Percentiles rank a stretch among this genome's conserved stretches.
These are phyloP conservation scores for Xylota sylvarum DNA, from an alignment of 2,888 invertebrate species.

Conservation along the genomic window DNA sequence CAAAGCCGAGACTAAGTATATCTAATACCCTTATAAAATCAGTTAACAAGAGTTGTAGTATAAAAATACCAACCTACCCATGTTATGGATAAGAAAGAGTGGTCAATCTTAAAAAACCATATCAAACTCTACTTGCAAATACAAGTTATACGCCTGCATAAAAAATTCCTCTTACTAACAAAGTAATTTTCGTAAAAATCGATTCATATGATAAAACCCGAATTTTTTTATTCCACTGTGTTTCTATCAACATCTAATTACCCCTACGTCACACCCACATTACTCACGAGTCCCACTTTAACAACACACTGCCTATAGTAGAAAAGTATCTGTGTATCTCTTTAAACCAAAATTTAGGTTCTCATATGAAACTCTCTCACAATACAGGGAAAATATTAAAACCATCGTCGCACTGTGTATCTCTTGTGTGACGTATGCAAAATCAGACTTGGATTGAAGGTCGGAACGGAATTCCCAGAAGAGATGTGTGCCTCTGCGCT, in stretches of 20 bases:
- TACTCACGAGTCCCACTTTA: background rate
- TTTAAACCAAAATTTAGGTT: background rate
- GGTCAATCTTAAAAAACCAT: too few relatives aligned
- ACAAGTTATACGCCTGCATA: too few relatives aligned
- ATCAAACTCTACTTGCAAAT: too few relatives aligned
- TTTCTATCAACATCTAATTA: background rate
- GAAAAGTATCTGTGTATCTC: background rate
- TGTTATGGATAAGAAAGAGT: too few relatives aligned
- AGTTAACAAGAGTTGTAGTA: too few relatives aligned
- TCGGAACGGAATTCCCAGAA: background rate
- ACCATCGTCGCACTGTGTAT: background rate
- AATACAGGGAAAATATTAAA: background rate
- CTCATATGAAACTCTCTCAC: background rate
- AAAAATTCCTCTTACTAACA: too few relatives aligned
- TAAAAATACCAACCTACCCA: too few relatives aligned
- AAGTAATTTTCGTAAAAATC: background rate
- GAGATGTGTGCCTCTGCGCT: background rate
- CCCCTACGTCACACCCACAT: background rate
- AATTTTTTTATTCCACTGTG: background rate
- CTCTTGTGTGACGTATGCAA: background rate
- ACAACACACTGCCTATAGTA: background rate
- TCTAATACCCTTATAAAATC: too few relatives aligned
- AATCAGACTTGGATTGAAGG: background rate
- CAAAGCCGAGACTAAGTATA: too few relatives aligned
- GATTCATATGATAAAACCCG: slow-evolving; percentile 5